Evolutionary conservation across 1,140 invertebrate species (phyloP).

Genomic region (Tetragonula clypearis): DNA sequence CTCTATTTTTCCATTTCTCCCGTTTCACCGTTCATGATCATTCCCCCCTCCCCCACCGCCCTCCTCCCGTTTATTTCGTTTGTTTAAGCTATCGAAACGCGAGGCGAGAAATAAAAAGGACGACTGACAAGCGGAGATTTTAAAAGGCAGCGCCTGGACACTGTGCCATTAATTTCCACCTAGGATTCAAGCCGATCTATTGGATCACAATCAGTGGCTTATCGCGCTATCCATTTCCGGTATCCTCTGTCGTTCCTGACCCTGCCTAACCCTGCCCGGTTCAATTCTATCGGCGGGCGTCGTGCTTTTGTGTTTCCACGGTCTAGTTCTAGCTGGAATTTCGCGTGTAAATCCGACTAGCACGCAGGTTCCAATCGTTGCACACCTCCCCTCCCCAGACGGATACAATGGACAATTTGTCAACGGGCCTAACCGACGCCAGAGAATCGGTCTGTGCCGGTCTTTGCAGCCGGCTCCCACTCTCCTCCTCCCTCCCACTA

Average conservation of each 20-base stretch:
- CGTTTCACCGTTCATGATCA: neutral
- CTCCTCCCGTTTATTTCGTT: too few species aligned
- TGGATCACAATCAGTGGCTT: constrained; percentile 57
- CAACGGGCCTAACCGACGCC: constrained; percentile 62
- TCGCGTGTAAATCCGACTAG: constrained; percentile 64
- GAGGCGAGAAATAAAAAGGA: neutral
- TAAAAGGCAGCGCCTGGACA: neutral
- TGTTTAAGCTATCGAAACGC: neutral
- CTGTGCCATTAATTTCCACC: constrained; percentile 53
- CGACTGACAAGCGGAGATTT: neutral
- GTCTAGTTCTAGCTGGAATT: constrained; percentile 56
- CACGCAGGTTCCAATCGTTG: constrained; percentile 61
- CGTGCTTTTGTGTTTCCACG: constrained; percentile 59
- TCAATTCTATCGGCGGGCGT: constrained; percentile 44
- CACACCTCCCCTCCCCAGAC: constrained; percentile 29
- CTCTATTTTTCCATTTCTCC: neutral
- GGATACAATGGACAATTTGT: constrained; percentile 70
- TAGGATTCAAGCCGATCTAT: constrained; percentile 48
- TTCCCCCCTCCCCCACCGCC: too few species aligned
- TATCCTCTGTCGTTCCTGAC: constrained; percentile 51
- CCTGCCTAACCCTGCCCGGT: constrained; percentile 14
- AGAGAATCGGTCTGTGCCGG: constrained; percentile 52
- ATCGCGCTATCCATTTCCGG: constrained; percentile 58
- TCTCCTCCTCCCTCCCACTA: neutral
- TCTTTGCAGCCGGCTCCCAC: constrained; percentile 38